Evolutionary conservation across 2,113 vertebrate genomes (phyloP).

Genomic region (Phasianus colchicus): DNA sequence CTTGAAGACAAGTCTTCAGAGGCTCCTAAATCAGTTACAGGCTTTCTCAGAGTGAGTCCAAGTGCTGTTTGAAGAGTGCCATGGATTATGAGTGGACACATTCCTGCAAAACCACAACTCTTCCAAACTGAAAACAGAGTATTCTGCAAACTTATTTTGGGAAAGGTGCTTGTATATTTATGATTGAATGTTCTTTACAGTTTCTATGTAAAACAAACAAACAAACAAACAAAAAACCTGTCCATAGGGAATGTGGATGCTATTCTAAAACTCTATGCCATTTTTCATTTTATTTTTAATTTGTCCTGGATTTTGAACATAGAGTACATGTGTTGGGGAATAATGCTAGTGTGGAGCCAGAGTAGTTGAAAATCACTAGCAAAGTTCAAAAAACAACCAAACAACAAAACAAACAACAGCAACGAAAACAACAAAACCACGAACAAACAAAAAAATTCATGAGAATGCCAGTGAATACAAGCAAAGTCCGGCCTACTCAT

Average conservation of each 20-base stretch:
- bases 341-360: not conserved
- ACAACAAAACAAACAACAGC: not conserved
- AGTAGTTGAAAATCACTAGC: not conserved
- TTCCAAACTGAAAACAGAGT: constrained; percentile 36
- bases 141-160: not conserved
- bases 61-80: constrained; percentile 4
- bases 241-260: not conserved
- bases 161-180: constrained; percentile 19
- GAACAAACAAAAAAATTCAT: not conserved
- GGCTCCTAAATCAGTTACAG: constrained; percentile 51
- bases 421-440: not conserved
- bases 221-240: not conserved
- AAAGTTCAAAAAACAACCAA: not conserved
- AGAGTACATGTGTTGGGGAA: rapidly evolving
- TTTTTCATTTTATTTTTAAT: constrained; percentile 6
- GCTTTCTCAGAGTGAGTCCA: not conserved
- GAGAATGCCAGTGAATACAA: not conserved
- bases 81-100: constrained; percentile 13
- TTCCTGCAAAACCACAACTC: constrained; percentile 34
- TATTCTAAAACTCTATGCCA: not conserved
- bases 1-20: constrained; percentile 43
- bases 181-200: not conserved
- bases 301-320: not conserved
- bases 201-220: not conserved
- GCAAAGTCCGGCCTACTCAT: not conserved